Conservation (phyloP, 2,113 vertebrate genomes). For the Myiagra hebetior region DNA sequence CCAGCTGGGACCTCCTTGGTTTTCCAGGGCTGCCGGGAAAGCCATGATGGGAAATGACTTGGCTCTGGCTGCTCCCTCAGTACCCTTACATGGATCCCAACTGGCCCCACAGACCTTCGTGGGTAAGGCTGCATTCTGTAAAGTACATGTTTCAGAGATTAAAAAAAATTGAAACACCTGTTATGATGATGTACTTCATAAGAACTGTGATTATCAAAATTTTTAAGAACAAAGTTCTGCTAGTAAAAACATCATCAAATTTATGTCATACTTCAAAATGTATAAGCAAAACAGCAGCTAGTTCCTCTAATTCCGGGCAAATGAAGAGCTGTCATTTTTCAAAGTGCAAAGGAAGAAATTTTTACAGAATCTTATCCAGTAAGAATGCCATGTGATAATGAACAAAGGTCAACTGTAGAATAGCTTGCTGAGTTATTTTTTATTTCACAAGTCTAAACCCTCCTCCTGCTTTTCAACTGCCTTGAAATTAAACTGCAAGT, state of each 20-base stretch:
- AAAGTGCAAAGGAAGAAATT: neutral
- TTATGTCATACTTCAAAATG: neutral
- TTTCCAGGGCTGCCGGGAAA: neutral
- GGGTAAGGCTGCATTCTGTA: neutral
- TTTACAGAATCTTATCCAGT: neutral
- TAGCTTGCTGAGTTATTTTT: conserved; percentile 18
- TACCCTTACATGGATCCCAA: neutral
- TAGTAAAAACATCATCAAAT: neutral
- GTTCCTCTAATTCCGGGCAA: neutral
- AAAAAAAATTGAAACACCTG: neutral
- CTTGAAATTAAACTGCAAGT: conserved; percentile 42
- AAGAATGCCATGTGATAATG: neutral
- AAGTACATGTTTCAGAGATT: neutral
- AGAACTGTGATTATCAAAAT: neutral
- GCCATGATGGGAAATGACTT: neutral
- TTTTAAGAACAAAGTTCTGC: neutral
- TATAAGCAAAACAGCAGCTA: neutral
- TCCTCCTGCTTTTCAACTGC: neutral
- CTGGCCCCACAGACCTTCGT: neutral
- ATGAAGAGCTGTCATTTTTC: neutral
- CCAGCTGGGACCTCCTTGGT: neutral
- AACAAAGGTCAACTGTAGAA: neutral
- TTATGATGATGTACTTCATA: rapidly evolving
- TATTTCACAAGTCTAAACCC: conserved; percentile 12
- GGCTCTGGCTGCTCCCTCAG: neutral